Conservation (phyloP, 2,797 vertebrate genomes). For the Heliangelus exortis region DNA sequence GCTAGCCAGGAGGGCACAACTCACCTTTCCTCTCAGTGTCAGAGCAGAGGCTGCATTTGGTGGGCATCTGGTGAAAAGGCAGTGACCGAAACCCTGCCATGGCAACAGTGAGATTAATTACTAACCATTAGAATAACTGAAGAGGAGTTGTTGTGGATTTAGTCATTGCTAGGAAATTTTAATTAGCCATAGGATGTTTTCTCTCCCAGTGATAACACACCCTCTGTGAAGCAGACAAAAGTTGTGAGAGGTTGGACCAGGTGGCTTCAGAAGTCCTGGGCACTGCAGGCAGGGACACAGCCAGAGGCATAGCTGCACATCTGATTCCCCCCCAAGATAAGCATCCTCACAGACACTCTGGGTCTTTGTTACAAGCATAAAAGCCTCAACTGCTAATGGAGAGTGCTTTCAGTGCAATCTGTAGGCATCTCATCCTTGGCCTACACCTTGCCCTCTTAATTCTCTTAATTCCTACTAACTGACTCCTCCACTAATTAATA, state of each 20-base stretch:
- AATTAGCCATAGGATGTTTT: not conserved
- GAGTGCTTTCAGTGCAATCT: not conserved
- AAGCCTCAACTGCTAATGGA: accelerated
- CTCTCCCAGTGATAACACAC: not conserved
- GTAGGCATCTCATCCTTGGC: not conserved
- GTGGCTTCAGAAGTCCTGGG: not conserved
- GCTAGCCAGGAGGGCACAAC: not conserved
- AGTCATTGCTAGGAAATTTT: not conserved
- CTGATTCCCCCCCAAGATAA: not conserved
- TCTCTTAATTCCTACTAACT: not conserved
- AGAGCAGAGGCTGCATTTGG: not conserved
- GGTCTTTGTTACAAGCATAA: not conserved
- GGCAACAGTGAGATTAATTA: not conserved
- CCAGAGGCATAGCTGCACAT: not conserved
- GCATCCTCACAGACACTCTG: accelerated
- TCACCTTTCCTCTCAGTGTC: accelerated
- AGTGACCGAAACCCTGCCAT: accelerated
- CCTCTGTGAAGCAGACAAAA: accelerated
- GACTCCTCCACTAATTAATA: not conserved
- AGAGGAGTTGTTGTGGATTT: not conserved
- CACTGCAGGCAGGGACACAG: not conserved
- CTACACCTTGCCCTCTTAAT: not conserved
- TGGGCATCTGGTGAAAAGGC: not conserved
- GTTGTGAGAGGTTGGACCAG: accelerated
- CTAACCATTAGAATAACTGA: not conserved